phyloP scores from a whole-genome alignment of 1,140 invertebrate genomes.

The Lethrus apterus region DNA sequence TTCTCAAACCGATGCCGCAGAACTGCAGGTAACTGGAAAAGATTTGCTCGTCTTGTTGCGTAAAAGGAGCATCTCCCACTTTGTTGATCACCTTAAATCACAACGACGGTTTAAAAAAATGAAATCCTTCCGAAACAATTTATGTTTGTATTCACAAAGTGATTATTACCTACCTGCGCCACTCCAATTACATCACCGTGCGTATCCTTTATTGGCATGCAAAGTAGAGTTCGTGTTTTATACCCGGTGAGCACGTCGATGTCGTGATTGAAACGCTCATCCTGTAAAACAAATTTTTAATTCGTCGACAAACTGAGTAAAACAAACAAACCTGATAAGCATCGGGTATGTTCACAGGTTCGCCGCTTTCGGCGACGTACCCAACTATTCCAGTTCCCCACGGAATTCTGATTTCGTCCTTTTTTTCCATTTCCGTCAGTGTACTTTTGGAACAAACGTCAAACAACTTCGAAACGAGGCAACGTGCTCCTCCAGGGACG shows the following conservation, averaged over 20 bases:
- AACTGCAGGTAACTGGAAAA: constrained; percentile 92
- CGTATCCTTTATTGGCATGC: constrained; percentile 94
- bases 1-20: constrained; percentile 89
- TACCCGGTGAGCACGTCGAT: constrained; percentile 91
- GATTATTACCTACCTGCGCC: constrained; percentile 60
- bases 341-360: constrained; percentile 90
- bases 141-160: not conserved
- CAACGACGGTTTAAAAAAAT: not conserved
- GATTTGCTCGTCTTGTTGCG: constrained; percentile 80
- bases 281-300: constrained; percentile 57
- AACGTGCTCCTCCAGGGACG: constrained; percentile 44
- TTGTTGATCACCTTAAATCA: constrained; percentile 82
- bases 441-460: constrained; percentile 88
- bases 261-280: constrained; percentile 85
- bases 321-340: constrained; percentile 81
- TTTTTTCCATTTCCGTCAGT: constrained; percentile 82
- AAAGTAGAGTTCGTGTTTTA: constrained; percentile 82
- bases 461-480: constrained; percentile 87
- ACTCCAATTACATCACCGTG: constrained; percentile 93
- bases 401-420: constrained; percentile 86
- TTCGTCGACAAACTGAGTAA: no score
- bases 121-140: not conserved
- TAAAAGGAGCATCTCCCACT: constrained; percentile 70
- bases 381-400: constrained; percentile 89
- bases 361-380: constrained; percentile 86